Evolutionary conservation across 2,888 invertebrate genomes (phyloP).

Genomic region (Aplocera efformata): DNA sequence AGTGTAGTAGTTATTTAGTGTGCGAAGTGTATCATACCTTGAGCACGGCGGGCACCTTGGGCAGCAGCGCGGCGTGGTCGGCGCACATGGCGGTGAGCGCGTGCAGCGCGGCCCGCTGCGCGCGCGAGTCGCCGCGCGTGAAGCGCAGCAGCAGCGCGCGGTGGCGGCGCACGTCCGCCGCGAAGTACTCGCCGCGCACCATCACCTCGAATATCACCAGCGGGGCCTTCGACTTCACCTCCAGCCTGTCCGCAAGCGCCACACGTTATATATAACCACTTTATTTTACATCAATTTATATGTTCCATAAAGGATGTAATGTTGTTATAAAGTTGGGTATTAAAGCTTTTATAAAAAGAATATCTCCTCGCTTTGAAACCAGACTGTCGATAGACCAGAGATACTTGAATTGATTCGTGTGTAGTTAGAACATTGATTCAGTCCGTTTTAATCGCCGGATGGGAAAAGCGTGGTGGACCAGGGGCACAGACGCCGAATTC

Average conservation of each 20-base stretch:
- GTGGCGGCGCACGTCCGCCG: conserved; percentile 87
- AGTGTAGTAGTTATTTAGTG: not conserved
- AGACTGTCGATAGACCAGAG: no score
- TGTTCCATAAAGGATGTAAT: not conserved
- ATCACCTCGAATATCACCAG: conserved; percentile 96
- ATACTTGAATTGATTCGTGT: no score
- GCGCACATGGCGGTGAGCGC: conserved; percentile 96
- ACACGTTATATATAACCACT: conserved; percentile 46
- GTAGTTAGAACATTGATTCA: no score
- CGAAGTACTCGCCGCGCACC: conserved; percentile 84
- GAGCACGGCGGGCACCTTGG: conserved; percentile 92
- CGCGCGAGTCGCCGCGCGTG: conserved; percentile 87
- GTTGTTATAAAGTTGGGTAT: no score
- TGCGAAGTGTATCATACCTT: conserved; percentile 66
- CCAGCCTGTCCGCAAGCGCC: conserved; percentile 81
- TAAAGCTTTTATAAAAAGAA: no score
- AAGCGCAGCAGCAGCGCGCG: conserved; percentile 90
- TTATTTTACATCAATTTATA: no score
- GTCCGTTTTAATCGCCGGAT: no score
- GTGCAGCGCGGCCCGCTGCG: conserved; percentile 95
- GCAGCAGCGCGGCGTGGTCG: conserved; percentile 88
- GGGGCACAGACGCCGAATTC: no score
- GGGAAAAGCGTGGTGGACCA: no score
- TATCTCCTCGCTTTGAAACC: no score
- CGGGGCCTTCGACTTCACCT: conserved; percentile 96